Base-by-base conservation (phyloP, 2,888 invertebrate species). In the Pollenia amentaria region DNA sequence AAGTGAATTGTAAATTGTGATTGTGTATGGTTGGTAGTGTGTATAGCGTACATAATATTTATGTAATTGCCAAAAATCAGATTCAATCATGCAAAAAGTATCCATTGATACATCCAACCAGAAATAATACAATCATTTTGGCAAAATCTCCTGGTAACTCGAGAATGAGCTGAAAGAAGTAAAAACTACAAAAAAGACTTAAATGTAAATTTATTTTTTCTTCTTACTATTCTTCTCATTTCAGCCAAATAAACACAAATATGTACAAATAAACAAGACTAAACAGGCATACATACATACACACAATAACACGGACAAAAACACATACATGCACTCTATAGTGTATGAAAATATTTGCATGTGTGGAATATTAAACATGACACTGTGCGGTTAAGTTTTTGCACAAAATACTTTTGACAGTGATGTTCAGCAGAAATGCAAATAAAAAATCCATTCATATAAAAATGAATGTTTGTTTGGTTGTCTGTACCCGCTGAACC, bases 81-180 rank as follows among this genome's bases (percentile, higher is more conserved):
- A 84, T 73, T 62, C 67, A 79, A 84, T 79, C 78, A 79, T 78
- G 78, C 84, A 84, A 73, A 84, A 84, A 79, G 73, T 84, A 84
- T 84, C 84, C 84, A 79, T 62, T 79, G 84, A 75, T 60, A 84
- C 79, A 79, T 40, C 40, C 84, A 84, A 79, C 84, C 78, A 73
- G 79, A 79, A 84, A 79, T 84, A 84, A 84, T 60, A 69, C 21
- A 84, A 84, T 84, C 78, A 62, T 78, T 29, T 73, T 79, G 69
- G 69, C 53, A 75, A 79, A 78, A 73, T 79, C 78, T 67, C 67
- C 48, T 84, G 78, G 84, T 79, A 84, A 79, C 78, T 60, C 73
- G 73, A 79, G 46, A 78, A 84, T 79, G 76, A 82, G 62, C 62
- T 82, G 38, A 42, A 70, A 69, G 60, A 64, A 75, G 44, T 29